Evolutionary conservation across 2,113 vertebrate genomes (phyloP), one percentile per base, ranked within the genome.

Genomic region (Craseonycteris thonglongyai): DNA sequence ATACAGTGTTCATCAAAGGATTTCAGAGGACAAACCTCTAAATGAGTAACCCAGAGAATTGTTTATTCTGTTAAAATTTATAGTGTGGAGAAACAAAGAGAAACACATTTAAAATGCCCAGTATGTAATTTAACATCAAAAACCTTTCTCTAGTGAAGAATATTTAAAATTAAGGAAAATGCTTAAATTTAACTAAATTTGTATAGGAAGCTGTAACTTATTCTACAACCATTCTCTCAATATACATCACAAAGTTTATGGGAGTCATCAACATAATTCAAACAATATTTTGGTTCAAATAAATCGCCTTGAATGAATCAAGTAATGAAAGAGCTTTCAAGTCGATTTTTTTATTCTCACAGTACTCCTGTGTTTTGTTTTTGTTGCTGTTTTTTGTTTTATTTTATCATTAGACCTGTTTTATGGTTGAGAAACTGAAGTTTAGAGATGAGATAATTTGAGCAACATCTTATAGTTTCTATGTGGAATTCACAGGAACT

Each of bases 1-100:
- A 98, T 98, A 97, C 93, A 98, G 95, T 96, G 97, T 96, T 97
- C 97, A 98, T 86, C 96, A 91, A 96, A 98, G 49, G 71, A 90
- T 95, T 97, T 91, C 92, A 94, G 96, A 96, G 96, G 88, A 96
- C 93, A 97, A 94, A 94, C 71, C 10, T 45, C 74, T 90, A 96
- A 95, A 93, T 42, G 45, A 93, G 96, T 95, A 94, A 40, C 24
- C 24, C 54, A 82, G 74, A 87, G 38, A 94, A 79, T 35, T 96
- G 72, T 95, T 94, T 94, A 93, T 93, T 90, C 66, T 88, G 94
- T 83, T 40, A 88, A 92, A 85, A 90, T 94, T 59, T 88, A 82
- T 78, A 40, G 54, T 90, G 72, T 3, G 0, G 78, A 35, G n/a
- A 87, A 92, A 81, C 56, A 40, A 85, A 92, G 14, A 88, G 28